Base-by-base conservation (phyloP, 2,113 vertebrate genomes). In the Actenoides hombroni region DNA sequence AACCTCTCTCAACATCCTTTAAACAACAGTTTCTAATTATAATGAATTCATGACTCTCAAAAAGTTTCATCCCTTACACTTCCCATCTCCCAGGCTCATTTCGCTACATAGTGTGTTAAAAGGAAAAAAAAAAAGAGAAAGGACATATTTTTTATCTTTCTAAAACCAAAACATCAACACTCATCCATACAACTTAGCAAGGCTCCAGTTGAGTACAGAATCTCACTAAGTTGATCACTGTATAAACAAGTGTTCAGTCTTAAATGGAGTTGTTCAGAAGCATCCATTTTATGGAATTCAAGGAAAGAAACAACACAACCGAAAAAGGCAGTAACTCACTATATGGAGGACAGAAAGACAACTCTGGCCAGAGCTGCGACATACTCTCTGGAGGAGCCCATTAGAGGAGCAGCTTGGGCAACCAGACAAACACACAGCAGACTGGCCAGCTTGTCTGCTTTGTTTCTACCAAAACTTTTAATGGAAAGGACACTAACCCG, bases 401-500 rank as follows among this genome's bases (percentile, higher is more conserved):
- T 64, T n/a, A 61, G 78, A 79, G 11, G 19, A 93, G 60, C 51
- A 60, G 83, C 60, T 76, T 42, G 83, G 51, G 56, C 88, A 92
- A 90, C 42, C 1, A 0, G 67, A 92, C 90, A 94, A 93, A 94
- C 31, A 92, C 73, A 75, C 12, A 79, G 91, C 81, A 87, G 57
- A 85, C 54, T 11, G n/a, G 86, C 53, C 89, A 92, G 91, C 51
- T 83, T 31, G 59, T 90, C 94, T 85, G 87, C 78, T 95, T 91
- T 87, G n/a, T 94, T 87, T 96, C 93, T 91, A 91, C 37, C 67
- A 85, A 60, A 91, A 61, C 63, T 82, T 80, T 65, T 69, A 91
- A 90, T 53, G 60, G 81, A 95, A 95, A 92, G 84, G 92, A 95
- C 86, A 83, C 40, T 96, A 94, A 96, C 89, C 78, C 84, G 1